These are phyloP conservation scores for Priocnemis perturbator DNA, from an alignment of 2,888 invertebrate genomes.

Conservation along the genomic window DNA sequence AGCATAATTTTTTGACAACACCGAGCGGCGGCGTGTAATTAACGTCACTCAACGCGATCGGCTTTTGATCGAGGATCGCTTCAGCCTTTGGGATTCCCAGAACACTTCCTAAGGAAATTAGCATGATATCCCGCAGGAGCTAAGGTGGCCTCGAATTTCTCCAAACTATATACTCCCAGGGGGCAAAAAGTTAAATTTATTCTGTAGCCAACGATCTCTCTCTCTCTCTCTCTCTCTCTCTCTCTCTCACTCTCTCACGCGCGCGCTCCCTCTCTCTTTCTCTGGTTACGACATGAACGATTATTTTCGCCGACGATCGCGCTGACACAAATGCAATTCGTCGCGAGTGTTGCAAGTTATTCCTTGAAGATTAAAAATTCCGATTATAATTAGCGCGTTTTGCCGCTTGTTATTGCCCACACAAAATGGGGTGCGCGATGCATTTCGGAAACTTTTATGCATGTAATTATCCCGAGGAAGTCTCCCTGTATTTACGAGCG, in stretches of 20 bases:
- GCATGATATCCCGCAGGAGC: constrained; percentile 15
- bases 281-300: no score
- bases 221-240: no score
- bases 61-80: constrained; percentile 24
- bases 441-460: constrained; percentile 11
- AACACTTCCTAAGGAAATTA: constrained; percentile 29
- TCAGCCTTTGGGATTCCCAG: constrained; percentile 13
- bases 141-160: constrained; percentile 23
- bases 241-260: no score
- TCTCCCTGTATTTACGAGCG: constrained; percentile 24
- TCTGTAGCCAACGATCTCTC: not conserved
- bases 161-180: constrained; percentile 22
- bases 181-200: constrained; percentile 26
- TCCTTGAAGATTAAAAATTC: not conserved
- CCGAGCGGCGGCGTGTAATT: constrained; percentile 6
- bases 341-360: no score
- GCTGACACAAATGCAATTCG: no score
- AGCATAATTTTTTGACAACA: no score
- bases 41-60: constrained; percentile 14
- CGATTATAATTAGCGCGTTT: not conserved
- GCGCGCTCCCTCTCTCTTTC: no score
- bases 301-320: no score
- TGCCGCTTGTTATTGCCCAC: not conserved
- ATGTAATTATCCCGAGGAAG: constrained; percentile 32
- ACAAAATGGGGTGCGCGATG: not conserved